These are phyloP conservation scores for Leiothrix lutea DNA, from an alignment of 2,113 vertebrate species.

Conservation along the genomic window DNA sequence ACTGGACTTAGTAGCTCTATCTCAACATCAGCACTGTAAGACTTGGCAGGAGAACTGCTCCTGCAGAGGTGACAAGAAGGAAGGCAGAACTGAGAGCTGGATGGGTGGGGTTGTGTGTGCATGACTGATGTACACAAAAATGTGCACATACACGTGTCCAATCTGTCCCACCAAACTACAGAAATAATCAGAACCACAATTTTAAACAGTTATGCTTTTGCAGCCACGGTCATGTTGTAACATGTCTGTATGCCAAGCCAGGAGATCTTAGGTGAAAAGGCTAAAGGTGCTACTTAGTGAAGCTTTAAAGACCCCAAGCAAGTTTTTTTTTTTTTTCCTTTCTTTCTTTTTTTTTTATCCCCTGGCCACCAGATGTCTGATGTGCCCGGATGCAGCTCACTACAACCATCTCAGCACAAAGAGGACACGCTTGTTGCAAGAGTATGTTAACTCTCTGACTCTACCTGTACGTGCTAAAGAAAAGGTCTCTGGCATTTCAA, in stretches of 20 bases:
- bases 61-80: neutral
- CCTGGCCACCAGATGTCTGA: neutral
- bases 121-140: neutral
- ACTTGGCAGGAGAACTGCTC: neutral
- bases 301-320: neutral
- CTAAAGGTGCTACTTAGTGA: neutral
- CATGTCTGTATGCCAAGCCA: neutral
- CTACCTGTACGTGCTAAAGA: neutral
- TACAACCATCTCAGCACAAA: neutral
- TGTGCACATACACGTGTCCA: neutral
- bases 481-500: neutral
- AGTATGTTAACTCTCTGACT: neutral
- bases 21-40: neutral
- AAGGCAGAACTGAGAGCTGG: neutral
- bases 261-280: neutral
- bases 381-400: neutral
- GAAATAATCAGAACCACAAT: neutral
- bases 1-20: neutral
- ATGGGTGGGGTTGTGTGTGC: accelerated
- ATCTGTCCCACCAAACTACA: neutral
- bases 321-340: no score
- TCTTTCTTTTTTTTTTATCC: neutral
- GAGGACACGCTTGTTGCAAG: neutral
- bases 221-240: neutral
- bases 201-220: neutral